Conservation (phyloP, 2,113 vertebrate genomes). For the Silurus asotus region DNA sequence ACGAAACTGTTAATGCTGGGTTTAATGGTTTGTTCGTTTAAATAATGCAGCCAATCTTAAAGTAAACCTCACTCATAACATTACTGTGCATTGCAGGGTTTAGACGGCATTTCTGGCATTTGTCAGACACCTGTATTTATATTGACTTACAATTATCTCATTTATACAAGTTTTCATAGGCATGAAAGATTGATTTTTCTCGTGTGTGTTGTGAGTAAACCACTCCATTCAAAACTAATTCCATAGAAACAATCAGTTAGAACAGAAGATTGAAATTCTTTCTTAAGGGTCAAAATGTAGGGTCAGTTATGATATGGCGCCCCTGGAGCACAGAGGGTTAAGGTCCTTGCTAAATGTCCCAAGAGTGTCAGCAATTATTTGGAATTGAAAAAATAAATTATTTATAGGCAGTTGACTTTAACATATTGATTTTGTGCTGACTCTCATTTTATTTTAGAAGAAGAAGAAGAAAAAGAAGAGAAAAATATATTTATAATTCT, state of each 20-base stretch:
- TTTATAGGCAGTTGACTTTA: not conserved
- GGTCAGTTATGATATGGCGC: too few species aligned
- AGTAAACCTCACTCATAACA: not conserved
- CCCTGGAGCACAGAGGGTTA: too few species aligned
- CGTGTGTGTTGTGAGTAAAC: not conserved
- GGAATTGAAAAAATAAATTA: not conserved
- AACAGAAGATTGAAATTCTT: too few species aligned
- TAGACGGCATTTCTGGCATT: too few species aligned
- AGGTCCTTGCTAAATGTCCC: too few species aligned
- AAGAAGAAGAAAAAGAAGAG: not conserved
- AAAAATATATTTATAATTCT: not conserved
- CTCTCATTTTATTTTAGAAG: not conserved
- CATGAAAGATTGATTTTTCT: not conserved
- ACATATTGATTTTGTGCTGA: not conserved
- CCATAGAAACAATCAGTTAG: not conserved
- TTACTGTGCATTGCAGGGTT: not conserved
- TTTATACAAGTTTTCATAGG: not conserved
- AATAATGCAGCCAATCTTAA: not conserved
- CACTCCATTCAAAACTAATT: conserved; percentile 13
- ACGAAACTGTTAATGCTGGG: not conserved
- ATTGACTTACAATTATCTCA: too few species aligned
- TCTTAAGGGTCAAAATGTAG: too few species aligned
- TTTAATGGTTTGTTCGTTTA: not conserved
- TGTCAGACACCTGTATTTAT: too few species aligned
- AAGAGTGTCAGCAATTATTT: not conserved